Evolutionary conservation across 2,888 invertebrate species (phyloP).

Genomic region (Habrosyne pyritoides): DNA sequence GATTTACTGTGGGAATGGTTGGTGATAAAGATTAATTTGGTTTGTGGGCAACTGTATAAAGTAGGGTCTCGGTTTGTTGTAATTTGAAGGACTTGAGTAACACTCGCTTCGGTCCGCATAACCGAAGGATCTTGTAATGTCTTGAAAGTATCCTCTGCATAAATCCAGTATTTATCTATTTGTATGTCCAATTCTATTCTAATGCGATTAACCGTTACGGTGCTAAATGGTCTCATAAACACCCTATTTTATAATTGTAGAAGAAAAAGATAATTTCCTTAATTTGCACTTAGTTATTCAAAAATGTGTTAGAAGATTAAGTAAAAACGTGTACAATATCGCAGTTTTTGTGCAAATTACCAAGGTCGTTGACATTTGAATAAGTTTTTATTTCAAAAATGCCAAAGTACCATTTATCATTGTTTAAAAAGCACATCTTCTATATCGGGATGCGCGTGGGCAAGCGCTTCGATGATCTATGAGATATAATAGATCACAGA

Average conservation of each 20-base stretch:
- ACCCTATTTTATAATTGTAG: too few relatives aligned
- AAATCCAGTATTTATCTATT: too few relatives aligned
- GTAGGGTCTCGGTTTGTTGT: not conserved
- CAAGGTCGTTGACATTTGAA: conserved; percentile 3
- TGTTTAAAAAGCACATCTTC: conserved; percentile 7
- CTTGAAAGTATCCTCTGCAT: too few relatives aligned
- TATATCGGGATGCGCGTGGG: conserved; percentile 5
- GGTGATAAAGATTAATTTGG: not conserved
- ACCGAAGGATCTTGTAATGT: too few relatives aligned
- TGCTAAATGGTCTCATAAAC: too few relatives aligned
- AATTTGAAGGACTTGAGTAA: too few relatives aligned
- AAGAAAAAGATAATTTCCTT: not conserved
- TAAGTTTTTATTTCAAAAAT: conserved; percentile 4
- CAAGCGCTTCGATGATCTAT: not conserved
- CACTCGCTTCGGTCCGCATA: too few relatives aligned
- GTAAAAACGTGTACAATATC: not conserved
- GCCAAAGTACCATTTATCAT: conserved; percentile 1
- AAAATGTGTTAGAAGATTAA: not conserved
- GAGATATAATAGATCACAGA: conserved; percentile 7
- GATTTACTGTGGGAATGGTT: conserved; percentile 1
- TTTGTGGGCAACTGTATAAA: not conserved
- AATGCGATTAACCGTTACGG: too few relatives aligned
- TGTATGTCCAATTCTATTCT: too few relatives aligned
- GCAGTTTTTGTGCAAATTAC: not conserved
- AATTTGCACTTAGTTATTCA: not conserved